phyloP scores from a whole-genome alignment of 2,797 vertebrate genomes.

The Tapirus indicus region DNA sequence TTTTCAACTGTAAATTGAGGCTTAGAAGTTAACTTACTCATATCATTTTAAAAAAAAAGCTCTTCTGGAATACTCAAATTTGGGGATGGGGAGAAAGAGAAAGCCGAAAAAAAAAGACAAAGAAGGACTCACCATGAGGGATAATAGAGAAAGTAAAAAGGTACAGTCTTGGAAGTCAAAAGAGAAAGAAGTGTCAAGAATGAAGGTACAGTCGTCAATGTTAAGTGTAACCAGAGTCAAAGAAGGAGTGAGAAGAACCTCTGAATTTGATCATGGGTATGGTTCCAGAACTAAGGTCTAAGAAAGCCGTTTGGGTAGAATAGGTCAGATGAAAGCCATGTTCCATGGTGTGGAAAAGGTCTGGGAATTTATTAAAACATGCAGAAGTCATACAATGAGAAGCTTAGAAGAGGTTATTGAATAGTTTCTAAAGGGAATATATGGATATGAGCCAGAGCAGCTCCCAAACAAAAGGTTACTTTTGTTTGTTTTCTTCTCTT shows the following conservation, averaged over 20 bases:
- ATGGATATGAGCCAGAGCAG: neutral
- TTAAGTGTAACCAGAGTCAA: neutral
- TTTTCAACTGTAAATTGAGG: slow-evolving; percentile 8
- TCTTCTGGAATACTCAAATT: slow-evolving; percentile 45
- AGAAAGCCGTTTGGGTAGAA: neutral
- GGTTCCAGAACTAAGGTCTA: neutral
- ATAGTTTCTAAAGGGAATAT: neutral
- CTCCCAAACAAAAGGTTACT: neutral
- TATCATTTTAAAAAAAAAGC: neutral
- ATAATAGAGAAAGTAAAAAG: neutral
- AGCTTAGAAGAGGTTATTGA: neutral
- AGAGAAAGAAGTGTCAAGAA: neutral
- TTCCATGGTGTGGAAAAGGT: neutral
- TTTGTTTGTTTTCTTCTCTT: neutral
- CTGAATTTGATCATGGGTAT: neutral
- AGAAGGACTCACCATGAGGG: neutral
- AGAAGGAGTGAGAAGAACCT: neutral
- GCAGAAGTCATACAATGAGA: neutral
- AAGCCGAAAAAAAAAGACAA: neutral
- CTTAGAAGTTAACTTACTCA: neutral
- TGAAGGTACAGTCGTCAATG: neutral
- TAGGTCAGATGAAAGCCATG: neutral
- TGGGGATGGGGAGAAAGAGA: neutral
- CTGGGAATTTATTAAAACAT: neutral
- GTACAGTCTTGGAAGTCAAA: neutral